phyloP scores from a whole-genome alignment of 1,140 invertebrate species.

The Cotesia vestalis region DNA sequence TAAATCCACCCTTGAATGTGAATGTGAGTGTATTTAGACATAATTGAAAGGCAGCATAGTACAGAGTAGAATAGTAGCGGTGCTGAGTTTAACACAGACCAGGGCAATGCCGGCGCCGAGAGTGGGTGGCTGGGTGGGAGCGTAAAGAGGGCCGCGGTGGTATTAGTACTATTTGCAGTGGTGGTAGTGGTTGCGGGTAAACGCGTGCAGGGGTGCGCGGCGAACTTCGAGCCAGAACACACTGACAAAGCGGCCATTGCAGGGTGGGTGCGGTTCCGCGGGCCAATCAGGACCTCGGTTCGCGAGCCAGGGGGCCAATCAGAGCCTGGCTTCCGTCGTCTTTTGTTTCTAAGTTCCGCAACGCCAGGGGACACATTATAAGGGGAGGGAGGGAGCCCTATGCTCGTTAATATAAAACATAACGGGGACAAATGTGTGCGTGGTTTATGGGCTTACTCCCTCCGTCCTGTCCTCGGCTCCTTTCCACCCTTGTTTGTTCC shows the following conservation, averaged over 20 bases:
- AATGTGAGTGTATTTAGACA: conserved; percentile 55
- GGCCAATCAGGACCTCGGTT: conserved; percentile 63
- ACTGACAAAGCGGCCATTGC: conserved; percentile 66
- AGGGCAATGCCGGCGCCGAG: conserved; percentile 14
- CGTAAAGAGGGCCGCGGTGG: conserved; percentile 5
- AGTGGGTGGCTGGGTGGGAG: conserved; percentile 7
- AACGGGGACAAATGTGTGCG: conserved; percentile 60
- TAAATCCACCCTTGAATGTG: conserved; percentile 23
- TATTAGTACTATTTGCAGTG: conserved; percentile 31
- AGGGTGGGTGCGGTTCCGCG: conserved; percentile 65
- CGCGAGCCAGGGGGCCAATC: conserved; percentile 61
- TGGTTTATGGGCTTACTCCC: too few relatives aligned
- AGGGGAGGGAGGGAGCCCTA: conserved; percentile 43
- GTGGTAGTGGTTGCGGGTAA: conserved; percentile 28
- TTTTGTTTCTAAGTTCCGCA: conserved; percentile 58
- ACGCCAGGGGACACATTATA: conserved; percentile 60
- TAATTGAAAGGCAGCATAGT: conserved; percentile 47
- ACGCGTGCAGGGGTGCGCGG: conserved; percentile 47
- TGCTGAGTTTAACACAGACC: conserved; percentile 33
- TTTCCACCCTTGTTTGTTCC: conserved; percentile 8
- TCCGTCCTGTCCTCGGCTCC: too few relatives aligned
- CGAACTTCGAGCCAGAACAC: conserved; percentile 46
- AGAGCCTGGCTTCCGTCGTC: conserved; percentile 56
- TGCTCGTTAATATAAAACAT: conserved; percentile 51
- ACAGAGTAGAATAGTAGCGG: conserved; percentile 27